Evolutionary conservation across 64 coral and sea anemone species (phyloP), one percentile per base, ranked within the genome.

Genomic region (Montipora efflorescens): DNA sequence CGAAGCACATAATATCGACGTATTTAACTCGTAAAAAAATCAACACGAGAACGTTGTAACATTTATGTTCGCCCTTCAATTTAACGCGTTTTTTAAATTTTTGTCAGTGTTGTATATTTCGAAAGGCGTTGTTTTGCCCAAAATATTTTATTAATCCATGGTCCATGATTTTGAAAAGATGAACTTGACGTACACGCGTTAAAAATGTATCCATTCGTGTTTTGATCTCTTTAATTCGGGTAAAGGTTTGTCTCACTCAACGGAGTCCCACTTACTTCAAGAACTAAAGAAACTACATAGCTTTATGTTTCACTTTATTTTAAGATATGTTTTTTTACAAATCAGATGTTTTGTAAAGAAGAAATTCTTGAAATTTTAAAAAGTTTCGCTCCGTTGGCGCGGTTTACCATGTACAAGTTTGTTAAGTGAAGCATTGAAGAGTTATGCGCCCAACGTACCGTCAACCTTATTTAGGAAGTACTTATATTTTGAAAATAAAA

Each of bases 341-440:
- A 12, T 9, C 4, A 36, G 13, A 47, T 76, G 28, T 81, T 81
- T 59, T 81, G 18, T 19, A n/a, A 67, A 16, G 11, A 18, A 84
- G 55, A 84, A 84, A 84, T 84, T 15, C 28, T 36, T 67, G 47
- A 67, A 67, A 84, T 69, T 67, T 67, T 18, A 55, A 45, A n/a
- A 36, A 15, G 62, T 67, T 84, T 84, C 81, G 81, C 81, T 84
- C 61, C 81, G 44, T 1, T 84, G 81, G 61, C 61, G 61, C 81
- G 81, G 48, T 46, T 62, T 28, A 43, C 19, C 47, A 28, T 5
- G 67, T 47, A 15, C 44, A 67, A 47, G 5, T 8, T n/a, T 21
- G 5, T 73, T 22, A 16, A 73, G 69, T 9, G 62, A 67, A 67
- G 62, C 62, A 59, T 59, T 59, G 57, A 9, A 59, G 13, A 13